These are phyloP conservation scores for Babyrousa celebensis DNA, from an alignment of 2,797 vertebrate genomes.

Conservation along the genomic window DNA sequence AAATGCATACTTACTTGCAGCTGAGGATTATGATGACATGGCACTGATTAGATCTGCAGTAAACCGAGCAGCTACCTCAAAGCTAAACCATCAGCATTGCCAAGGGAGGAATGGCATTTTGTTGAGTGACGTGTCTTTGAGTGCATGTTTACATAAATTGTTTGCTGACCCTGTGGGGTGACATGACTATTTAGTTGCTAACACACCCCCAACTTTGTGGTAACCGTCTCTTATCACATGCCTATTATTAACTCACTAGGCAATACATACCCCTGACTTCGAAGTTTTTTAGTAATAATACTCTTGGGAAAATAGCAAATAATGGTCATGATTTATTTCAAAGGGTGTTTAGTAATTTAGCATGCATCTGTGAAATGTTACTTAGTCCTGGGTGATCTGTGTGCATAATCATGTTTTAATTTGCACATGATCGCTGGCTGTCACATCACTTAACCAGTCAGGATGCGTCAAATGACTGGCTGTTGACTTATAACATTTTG, in stretches of 20 bases:
- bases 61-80: constrained; percentile 39
- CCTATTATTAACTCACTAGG: background rate
- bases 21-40: background rate
- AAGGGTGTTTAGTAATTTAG: constrained; percentile 75
- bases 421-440: constrained; percentile 81
- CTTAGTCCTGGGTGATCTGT: constrained; percentile 77
- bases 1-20: background rate
- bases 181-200: background rate
- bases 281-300: constrained; percentile 70
- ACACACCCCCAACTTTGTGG: background rate
- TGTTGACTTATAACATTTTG: constrained; percentile 80
- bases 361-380: constrained; percentile 79
- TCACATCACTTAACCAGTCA: constrained; percentile 77
- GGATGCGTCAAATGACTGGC: constrained; percentile 69
- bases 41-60: background rate
- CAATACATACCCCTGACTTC: constrained; percentile 21
- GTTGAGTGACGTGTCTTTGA: background rate
- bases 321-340: constrained; percentile 70
- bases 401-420: constrained; percentile 84
- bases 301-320: constrained; percentile 71
- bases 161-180: constrained; percentile 26
- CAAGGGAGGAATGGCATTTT: background rate
- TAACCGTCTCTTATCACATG: background rate
- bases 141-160: constrained; percentile 47
- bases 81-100: background rate